Evolutionary conservation across 2,888 invertebrate species (phyloP).

Genomic region (Thalpophila matura): DNA sequence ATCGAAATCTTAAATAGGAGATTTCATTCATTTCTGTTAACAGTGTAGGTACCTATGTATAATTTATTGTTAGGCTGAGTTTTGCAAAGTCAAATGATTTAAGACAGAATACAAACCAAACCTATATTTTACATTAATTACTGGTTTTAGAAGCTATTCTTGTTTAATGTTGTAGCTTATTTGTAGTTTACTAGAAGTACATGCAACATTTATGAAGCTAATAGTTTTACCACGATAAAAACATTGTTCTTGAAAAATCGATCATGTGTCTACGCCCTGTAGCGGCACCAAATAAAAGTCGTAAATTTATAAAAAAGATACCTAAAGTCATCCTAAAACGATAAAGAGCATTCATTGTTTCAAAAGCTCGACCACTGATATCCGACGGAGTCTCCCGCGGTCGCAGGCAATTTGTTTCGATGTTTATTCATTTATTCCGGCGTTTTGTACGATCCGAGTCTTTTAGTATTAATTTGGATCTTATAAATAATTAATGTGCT

Average conservation of each 20-base stretch:
- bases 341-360: conserved; percentile 71
- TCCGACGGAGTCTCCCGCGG: conserved; percentile 58
- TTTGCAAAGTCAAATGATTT: background rate
- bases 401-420: conserved; percentile 81
- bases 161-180: background rate
- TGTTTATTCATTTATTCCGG: conserved; percentile 87
- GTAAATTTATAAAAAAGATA: conserved; percentile 63
- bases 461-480: conserved; percentile 86
- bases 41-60: background rate
- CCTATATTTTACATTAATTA: conserved; percentile 6
- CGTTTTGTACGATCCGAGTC: conserved; percentile 78
- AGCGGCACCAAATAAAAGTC: conserved; percentile 47
- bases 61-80: background rate
- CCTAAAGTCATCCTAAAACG: conserved; percentile 64
- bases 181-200: background rate
- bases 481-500: conserved; percentile 86
- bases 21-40: background rate
- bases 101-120: background rate
- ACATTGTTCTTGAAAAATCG: background rate
- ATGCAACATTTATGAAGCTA: background rate
- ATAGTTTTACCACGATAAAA: background rate
- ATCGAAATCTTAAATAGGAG: background rate
- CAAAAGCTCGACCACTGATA: conserved; percentile 67
- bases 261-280: conserved; percentile 24
- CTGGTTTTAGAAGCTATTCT: background rate